Conservation (phyloP, 2,113 vertebrate species). For the Morphnarchus princeps region DNA sequence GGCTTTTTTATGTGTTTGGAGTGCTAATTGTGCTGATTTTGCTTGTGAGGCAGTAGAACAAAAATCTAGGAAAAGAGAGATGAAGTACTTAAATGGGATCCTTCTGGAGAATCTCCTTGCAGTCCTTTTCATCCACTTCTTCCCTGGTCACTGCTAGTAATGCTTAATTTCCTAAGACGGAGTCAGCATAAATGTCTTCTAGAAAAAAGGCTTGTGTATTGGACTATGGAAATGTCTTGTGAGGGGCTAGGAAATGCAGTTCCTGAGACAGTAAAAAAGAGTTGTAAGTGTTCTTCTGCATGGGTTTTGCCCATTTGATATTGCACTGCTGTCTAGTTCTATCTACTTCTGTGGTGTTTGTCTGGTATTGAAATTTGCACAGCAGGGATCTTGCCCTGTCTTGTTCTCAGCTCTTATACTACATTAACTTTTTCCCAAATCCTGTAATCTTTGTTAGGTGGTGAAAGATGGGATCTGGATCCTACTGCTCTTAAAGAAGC, state of each 20-base stretch:
- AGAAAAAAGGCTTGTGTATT: not conserved
- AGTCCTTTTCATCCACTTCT: not conserved
- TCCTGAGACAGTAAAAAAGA: not conserved
- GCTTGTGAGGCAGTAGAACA: not conserved
- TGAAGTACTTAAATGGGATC: not conserved
- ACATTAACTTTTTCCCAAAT: not conserved
- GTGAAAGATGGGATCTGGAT: not conserved
- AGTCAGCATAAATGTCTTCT: not conserved
- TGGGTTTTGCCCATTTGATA: not conserved
- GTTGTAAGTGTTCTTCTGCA: not conserved
- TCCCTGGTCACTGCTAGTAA: not conserved
- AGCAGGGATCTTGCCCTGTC: not conserved
- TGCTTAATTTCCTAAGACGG: not conserved
- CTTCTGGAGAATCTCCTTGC: not conserved
- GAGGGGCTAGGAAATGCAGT: not conserved
- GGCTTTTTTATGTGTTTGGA: not conserved
- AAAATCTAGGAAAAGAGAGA: not conserved
- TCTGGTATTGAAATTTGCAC: not conserved
- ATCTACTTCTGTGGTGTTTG: not conserved
- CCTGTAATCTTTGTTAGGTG: not conserved
- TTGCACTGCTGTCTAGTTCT: not conserved
- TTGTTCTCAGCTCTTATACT: not conserved
- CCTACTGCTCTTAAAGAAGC: not conserved
- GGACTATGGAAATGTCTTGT: not conserved
- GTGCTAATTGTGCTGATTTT: fast-evolving